phyloP scores from a whole-genome alignment of 2,113 vertebrate species.

The Pterophyllum scalare region DNA sequence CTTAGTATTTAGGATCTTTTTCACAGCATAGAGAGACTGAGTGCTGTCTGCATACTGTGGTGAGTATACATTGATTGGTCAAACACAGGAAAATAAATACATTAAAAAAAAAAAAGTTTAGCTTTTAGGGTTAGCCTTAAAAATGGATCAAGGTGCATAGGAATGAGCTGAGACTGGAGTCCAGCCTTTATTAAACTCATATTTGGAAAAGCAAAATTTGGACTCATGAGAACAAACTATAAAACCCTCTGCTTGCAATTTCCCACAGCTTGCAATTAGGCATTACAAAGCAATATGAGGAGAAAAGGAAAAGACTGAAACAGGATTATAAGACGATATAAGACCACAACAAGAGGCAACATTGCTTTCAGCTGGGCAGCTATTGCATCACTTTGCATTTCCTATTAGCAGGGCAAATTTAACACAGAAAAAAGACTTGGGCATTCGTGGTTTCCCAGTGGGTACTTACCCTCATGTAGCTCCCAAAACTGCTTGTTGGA shows the following conservation, averaged over 20 bases:
- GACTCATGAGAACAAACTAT: too few relatives aligned
- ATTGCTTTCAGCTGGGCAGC: not conserved
- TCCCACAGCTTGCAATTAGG: not conserved
- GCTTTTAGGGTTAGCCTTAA: not conserved
- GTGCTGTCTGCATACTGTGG: not conserved
- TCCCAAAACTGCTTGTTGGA: not conserved
- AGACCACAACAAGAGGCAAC: not conserved
- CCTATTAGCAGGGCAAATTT: not conserved
- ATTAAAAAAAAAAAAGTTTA: not conserved
- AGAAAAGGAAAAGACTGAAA: not conserved
- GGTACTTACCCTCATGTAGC: not conserved
- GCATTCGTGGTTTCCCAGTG: not conserved
- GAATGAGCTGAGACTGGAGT: not conserved
- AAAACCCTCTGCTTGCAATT: not conserved
- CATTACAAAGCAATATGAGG: not conserved
- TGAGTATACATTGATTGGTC: not conserved
- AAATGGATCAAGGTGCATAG: not conserved
- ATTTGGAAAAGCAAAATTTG: not conserved
- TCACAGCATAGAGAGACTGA: not conserved
- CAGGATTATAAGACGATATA: not conserved
- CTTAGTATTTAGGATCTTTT: not conserved
- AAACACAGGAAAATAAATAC: not conserved
- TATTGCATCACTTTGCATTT: not conserved
- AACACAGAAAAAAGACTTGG: not conserved
- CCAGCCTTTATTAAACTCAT: not conserved